Conservation (phyloP, 2,888 invertebrate genomes). For the Mythimna vitellina region DNA sequence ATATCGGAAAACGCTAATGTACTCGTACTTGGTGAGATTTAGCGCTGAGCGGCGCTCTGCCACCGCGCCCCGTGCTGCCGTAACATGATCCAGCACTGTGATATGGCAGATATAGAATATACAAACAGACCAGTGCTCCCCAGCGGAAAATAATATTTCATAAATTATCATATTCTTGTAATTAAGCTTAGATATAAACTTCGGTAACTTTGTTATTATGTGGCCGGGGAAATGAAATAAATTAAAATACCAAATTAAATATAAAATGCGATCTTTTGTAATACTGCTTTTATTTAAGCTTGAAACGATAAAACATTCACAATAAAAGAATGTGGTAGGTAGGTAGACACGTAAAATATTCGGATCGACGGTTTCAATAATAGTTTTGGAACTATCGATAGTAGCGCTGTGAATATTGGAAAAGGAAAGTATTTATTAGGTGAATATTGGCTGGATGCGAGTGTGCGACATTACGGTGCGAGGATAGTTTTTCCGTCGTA, state of each 20-base stretch:
- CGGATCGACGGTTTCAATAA: slow-evolving; percentile 80
- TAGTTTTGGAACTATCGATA: slow-evolving; percentile 80
- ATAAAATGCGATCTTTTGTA: slow-evolving; percentile 25
- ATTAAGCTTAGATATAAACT: slow-evolving; percentile 52
- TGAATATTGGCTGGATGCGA: slow-evolving; percentile 82
- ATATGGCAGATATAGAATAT: slow-evolving; percentile 51
- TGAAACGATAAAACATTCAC: slow-evolving; percentile 12
- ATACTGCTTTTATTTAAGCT: slow-evolving; percentile 13
- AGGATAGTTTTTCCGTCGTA: slow-evolving; percentile 77
- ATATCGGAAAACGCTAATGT: slow-evolving; percentile 89
- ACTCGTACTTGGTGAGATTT: slow-evolving; percentile 84
- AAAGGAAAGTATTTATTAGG: slow-evolving; percentile 86
- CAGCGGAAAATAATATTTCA: slow-evolving; percentile 56
- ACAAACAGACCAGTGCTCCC: slow-evolving; percentile 44
- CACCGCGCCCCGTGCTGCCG: slow-evolving; percentile 66
- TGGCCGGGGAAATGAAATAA: slow-evolving; percentile 35
- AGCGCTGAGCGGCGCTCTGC: slow-evolving; percentile 73
- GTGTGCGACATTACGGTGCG: slow-evolving; percentile 81
- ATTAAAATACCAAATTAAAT: slow-evolving; percentile 44
- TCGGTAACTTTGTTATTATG: slow-evolving; percentile 44
- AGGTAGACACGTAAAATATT: slow-evolving; percentile 76
- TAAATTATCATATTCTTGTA: slow-evolving; percentile 55
- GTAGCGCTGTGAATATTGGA: slow-evolving; percentile 77
- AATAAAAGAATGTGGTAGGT: slow-evolving; percentile 51
- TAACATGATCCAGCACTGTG: slow-evolving; percentile 63